Evolutionary conservation across 1,140 invertebrate genomes (phyloP).

Genomic region (Trypoxylus dichotomus): DNA sequence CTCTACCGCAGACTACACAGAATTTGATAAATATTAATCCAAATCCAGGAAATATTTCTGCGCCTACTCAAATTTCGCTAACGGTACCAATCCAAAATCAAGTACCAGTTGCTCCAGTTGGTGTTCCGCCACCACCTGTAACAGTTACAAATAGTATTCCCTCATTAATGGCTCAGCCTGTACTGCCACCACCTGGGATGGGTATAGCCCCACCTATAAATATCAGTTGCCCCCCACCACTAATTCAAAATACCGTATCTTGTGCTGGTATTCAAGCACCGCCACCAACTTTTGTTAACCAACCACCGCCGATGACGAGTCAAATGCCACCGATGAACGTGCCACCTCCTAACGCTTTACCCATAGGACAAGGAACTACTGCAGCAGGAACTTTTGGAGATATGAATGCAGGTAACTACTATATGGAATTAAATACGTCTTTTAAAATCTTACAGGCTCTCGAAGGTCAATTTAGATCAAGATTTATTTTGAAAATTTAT

Average conservation of each 20-base stretch:
- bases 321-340: constrained; percentile 56
- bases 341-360: constrained; percentile 51
- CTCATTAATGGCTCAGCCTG: constrained; percentile 50
- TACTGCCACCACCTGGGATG: constrained; percentile 55
- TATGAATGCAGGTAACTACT: constrained; percentile 45
- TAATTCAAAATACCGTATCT: constrained; percentile 48
- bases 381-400: constrained; percentile 39
- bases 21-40: constrained; percentile 16
- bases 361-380: constrained; percentile 34
- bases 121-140: constrained; percentile 36
- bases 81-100: constrained; percentile 35
- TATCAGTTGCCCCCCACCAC: constrained; percentile 46
- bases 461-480: background rate
- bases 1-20: constrained; percentile 31
- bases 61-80: constrained; percentile 36
- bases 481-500: background rate
- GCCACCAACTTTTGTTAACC: constrained; percentile 44
- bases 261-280: constrained; percentile 44
- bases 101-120: constrained; percentile 28
- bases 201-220: constrained; percentile 52
- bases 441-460: constrained; percentile 14
- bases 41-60: constrained; percentile 32
- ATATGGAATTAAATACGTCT: background rate
- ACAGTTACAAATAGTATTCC: constrained; percentile 45
- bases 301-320: constrained; percentile 44